Evolutionary conservation across 2,888 invertebrate genomes (phyloP), one percentile per base, ranked within the genome.

Genomic region (Monochamus alternatus): DNA sequence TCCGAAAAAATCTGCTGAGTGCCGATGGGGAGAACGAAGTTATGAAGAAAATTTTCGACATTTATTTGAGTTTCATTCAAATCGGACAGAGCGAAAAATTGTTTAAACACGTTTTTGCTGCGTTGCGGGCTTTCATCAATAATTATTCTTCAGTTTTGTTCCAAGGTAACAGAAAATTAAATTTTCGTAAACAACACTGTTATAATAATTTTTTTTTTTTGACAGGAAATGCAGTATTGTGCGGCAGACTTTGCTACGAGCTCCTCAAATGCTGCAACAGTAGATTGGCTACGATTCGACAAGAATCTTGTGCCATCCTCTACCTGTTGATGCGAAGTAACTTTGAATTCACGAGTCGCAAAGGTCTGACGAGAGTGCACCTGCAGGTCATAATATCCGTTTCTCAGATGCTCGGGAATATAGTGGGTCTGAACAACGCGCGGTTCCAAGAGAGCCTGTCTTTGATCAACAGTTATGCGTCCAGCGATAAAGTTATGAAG

Each of bases 341-440:
- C 90, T 98, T 96, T 90, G 97, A 98, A 86, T 96, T 96, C 87
- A 95, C 95, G 64, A 92, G 93, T 70, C 92, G 95, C 55, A 95
- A 95, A 81, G 95, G 95, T 75, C 91, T 98, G 78, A 97, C 96
- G 0, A 90, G 98, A 79, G 97, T 98, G 0, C 97, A 97, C 86
- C 90, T 97, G 65, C 97, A 97, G 92, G 97, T 98, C 47, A 98
- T 98, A 79, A 97, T 98, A 85, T 97, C 98, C 0, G 97, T 98
- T 12, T 98, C 98, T 0, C 96, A 97, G 89, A 93, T 98, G 89
- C 92, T 98, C 78, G 97, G 98, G 75, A 96, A 95, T 85, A 94
- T 97, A 5, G 94, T 95, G n/a, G 95, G 95, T 3, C 90, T 97
- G 80, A 97, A 97, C 89, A 97, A 97, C 89, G 94, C 96, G n/a